phyloP scores from a whole-genome alignment of 35 echinoderm and acorn worm species.

The Stichopus chloronotus region DNA sequence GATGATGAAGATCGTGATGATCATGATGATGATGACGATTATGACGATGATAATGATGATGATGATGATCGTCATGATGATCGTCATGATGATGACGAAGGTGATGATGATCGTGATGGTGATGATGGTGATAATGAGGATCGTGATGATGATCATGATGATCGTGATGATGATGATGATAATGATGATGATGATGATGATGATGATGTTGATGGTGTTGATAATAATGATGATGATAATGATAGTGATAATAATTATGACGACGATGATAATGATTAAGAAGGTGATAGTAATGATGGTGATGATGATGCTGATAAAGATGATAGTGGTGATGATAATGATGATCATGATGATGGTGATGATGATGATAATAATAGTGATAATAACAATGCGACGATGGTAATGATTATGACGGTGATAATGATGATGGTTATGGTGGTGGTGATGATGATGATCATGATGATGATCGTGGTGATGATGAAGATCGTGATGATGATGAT shows the following conservation, averaged over 20 bases:
- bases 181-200: background rate
- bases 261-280: background rate
- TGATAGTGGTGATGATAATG: background rate
- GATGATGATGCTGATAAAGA: background rate
- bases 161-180: background rate
- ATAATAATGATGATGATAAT: background rate
- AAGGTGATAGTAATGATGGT: background rate
- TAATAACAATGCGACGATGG: background rate
- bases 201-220: background rate
- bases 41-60: no score
- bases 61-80: no score
- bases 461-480: background rate
- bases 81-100: no score
- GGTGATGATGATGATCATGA: background rate
- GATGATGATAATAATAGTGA: background rate
- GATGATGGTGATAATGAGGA: background rate
- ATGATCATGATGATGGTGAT: background rate
- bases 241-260: background rate
- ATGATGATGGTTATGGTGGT: background rate
- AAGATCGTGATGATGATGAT: background rate
- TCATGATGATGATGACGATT: no score
- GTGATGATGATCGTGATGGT: background rate
- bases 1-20: no score
- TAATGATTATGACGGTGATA: background rate
- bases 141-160: background rate